phyloP scores from a whole-genome alignment of 2,113 vertebrate genomes.

The Micronycteris hirsuta region DNA sequence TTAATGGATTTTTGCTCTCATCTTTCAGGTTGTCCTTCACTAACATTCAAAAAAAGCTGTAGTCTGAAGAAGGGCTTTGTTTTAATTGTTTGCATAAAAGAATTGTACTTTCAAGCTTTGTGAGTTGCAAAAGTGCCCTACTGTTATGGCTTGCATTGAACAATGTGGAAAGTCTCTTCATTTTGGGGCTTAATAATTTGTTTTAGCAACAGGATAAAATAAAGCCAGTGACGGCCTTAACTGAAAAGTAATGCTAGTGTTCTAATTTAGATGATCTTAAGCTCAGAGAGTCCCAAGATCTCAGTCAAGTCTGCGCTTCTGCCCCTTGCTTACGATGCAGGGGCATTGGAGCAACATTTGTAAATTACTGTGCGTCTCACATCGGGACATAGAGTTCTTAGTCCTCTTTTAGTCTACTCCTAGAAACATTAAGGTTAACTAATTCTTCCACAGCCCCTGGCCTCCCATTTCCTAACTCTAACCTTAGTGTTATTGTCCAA shows the following conservation, averaged over 20 bases:
- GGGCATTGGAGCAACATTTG: conserved; percentile 33
- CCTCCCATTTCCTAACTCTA: not conserved
- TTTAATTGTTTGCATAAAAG: conserved; percentile 60
- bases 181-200: conserved; percentile 18
- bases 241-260: conserved; percentile 50
- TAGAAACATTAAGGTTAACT: not conserved
- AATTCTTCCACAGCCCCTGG: not conserved
- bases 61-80: conserved; percentile 55
- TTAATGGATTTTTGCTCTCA: conserved; percentile 73
- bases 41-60: conserved; percentile 36
- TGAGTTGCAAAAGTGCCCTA: not conserved
- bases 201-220: conserved; percentile 40
- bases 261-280: conserved; percentile 69
- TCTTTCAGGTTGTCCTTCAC: not conserved
- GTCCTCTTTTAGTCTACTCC: not conserved
- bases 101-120: conserved; percentile 44
- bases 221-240: conserved; percentile 17
- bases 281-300: conserved; percentile 35
- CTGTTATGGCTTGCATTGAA: not conserved
- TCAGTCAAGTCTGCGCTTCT: conserved; percentile 43
- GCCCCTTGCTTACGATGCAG: conserved; percentile 24
- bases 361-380: conserved; percentile 47
- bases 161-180: conserved; percentile 33
- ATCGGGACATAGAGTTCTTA: not conserved
- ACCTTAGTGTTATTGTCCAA: conserved; percentile 59